These are phyloP conservation scores for Sturmia bella DNA, from an alignment of 2,888 invertebrate species.

Conservation along the genomic window DNA sequence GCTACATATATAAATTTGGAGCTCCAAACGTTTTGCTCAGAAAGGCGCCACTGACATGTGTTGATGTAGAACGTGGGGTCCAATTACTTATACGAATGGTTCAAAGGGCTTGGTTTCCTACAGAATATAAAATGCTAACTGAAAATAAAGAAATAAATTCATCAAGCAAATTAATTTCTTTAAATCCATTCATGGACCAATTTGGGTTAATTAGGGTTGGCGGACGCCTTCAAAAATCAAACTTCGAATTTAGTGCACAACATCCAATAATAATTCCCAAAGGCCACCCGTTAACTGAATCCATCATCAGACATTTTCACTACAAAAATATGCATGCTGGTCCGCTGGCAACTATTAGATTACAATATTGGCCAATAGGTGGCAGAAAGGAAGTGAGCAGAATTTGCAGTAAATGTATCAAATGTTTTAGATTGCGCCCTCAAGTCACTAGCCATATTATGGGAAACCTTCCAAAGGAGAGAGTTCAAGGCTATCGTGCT, in stretches of 20 bases:
- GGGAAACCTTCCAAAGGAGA: constrained; percentile 24
- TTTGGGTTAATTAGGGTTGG: constrained; percentile 33
- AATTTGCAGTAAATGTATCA: constrained; percentile 27
- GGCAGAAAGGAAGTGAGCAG: constrained; percentile 61
- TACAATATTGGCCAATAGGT: constrained; percentile 70
- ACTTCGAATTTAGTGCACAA: neutral
- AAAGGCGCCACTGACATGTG: neutral
- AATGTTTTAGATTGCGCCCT: constrained; percentile 22
- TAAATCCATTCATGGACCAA: constrained; percentile 15
- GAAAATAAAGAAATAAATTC: neutral
- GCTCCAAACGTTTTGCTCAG: neutral
- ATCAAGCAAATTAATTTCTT: neutral
- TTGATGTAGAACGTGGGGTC: neutral
- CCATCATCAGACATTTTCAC: constrained; percentile 51
- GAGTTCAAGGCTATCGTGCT: constrained; percentile 7
- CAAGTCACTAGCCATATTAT: neutral
- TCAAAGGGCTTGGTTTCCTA: constrained; percentile 1
- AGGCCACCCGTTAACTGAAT: constrained; percentile 21
- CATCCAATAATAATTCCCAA: constrained; percentile 45
- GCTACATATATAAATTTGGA: constrained; percentile 29
- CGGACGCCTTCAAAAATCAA: constrained; percentile 28
- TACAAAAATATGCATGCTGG: constrained; percentile 62
- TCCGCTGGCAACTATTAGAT: constrained; percentile 64
- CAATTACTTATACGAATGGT: constrained; percentile 20
- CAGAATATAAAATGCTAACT: neutral